These are phyloP conservation scores for Sminthopsis crassicaudata DNA, from an alignment of 2,113 vertebrate genomes.

Conservation along the genomic window DNA sequence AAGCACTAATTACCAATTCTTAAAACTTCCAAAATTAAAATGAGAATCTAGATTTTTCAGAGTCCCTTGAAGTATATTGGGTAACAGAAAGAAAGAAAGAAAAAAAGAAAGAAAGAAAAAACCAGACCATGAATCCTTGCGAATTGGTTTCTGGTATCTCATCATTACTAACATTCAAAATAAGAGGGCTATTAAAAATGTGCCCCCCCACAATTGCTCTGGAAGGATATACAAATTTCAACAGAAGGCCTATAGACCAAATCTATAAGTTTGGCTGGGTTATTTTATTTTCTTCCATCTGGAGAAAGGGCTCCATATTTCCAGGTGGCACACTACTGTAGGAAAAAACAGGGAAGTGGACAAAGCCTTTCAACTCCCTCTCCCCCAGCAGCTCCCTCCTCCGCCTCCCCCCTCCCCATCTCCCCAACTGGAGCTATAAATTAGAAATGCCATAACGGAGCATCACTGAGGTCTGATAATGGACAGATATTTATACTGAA, in stretches of 20 bases:
- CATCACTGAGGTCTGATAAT: constrained; percentile 77
- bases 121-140: constrained; percentile 70
- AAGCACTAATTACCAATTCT: constrained; percentile 58
- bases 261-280: constrained; percentile 41
- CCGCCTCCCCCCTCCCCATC: neutral
- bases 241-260: neutral
- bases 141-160: constrained; percentile 63
- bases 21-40: constrained; percentile 53
- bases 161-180: constrained; percentile 75
- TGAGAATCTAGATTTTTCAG: constrained; percentile 51
- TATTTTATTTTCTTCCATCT: constrained; percentile 39
- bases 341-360: constrained; percentile 76
- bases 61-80: constrained; percentile 64
- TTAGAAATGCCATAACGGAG: constrained; percentile 81
- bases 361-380: neutral
- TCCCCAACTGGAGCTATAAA: constrained; percentile 79
- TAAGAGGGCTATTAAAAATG: constrained; percentile 38
- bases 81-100: constrained; percentile 60
- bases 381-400: constrained; percentile 26
- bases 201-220: constrained; percentile 24
- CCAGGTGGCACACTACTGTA: constrained; percentile 68
- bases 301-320: constrained; percentile 66
- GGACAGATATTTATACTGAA: constrained; percentile 82
- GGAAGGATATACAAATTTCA: constrained; percentile 61
- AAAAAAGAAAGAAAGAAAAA: too few species aligned